Evolutionary conservation across 2,113 vertebrate genomes (phyloP).

Genomic region (Eidolon helvum): DNA sequence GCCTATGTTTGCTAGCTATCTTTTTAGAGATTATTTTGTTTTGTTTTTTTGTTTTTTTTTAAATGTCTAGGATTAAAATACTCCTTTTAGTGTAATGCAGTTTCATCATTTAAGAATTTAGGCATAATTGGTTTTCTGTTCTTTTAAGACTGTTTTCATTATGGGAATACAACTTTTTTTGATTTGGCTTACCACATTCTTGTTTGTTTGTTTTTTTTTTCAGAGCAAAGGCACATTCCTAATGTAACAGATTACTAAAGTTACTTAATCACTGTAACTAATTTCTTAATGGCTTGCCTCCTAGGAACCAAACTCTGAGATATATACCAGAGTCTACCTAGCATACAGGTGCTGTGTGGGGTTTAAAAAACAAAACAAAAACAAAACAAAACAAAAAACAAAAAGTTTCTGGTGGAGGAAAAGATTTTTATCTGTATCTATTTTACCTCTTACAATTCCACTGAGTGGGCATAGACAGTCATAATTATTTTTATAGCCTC

Average conservation of each 20-base stretch:
- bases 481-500: slow-evolving; percentile 28
- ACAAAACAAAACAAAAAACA: too few species aligned
- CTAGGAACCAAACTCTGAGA: neutral
- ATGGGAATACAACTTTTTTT: slow-evolving; percentile 14
- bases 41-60: too few species aligned
- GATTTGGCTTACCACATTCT: slow-evolving; percentile 2
- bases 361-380: neutral
- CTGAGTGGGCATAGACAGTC: neutral
- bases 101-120: slow-evolving; percentile 23
- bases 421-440: neutral
- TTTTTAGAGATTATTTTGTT: neutral
- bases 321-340: neutral
- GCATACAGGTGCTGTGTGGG: neutral
- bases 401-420: neutral
- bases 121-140: slow-evolving; percentile 12
- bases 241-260: neutral
- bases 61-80: neutral
- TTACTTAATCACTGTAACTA: neutral
- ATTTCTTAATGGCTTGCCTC: neutral
- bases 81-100: neutral
- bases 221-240: neutral
- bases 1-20: neutral
- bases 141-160: neutral
- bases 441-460: neutral
- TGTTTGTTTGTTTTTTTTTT: neutral